Conservation (phyloP, 2,888 invertebrate species). For the Cantharis lateralis region DNA sequence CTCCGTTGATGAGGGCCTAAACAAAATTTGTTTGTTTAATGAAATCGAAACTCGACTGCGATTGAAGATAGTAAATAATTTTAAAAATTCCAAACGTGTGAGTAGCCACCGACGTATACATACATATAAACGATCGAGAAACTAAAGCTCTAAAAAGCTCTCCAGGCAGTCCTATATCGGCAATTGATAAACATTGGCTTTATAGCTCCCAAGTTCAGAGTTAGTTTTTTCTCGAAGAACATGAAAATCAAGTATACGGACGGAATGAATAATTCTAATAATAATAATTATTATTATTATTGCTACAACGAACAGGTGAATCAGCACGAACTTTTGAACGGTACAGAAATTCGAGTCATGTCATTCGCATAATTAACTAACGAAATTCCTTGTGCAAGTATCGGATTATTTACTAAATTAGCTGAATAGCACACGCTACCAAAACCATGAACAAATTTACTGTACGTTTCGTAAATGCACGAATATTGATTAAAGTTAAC, state of each 20-base stretch:
- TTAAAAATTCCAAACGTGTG: background rate
- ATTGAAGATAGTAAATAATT: background rate
- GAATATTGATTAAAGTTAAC: background rate
- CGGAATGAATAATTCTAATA: background rate
- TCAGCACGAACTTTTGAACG: background rate
- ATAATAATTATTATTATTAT: background rate
- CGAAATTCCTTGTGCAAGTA: background rate
- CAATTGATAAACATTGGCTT: background rate
- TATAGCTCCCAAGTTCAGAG: background rate
- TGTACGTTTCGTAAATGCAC: background rate
- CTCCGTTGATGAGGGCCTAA: too few relatives aligned
- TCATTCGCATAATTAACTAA: background rate
- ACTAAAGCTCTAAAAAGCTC: background rate
- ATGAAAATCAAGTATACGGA: background rate
- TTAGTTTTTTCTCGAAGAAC: background rate
- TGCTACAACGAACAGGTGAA: background rate
- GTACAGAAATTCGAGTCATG: background rate
- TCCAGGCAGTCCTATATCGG: background rate
- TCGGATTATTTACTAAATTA: background rate
- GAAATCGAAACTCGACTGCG: background rate
- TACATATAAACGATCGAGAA: background rate
- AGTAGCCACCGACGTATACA: background rate
- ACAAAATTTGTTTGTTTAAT: background rate
- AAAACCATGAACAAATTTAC: background rate
- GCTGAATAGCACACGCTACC: background rate